Evolutionary conservation across 2,113 vertebrate genomes (phyloP), one percentile per base, ranked within the genome.

Genomic region (Microtus montanus): DNA sequence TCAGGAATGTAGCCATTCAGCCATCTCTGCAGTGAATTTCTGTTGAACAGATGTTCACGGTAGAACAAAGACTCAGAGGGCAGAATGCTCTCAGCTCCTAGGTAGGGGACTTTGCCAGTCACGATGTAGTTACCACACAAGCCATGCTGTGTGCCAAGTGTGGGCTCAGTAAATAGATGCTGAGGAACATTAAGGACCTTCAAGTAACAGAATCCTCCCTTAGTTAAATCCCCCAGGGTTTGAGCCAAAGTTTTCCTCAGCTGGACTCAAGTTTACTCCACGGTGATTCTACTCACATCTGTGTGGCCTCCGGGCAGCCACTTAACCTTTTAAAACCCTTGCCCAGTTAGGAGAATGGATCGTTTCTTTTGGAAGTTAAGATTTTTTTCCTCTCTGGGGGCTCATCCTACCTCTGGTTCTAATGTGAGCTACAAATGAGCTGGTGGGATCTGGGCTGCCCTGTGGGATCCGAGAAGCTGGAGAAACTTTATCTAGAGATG

Each of bases 141-240:
- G 17, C 6, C 30, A 54, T 28, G 71, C 7, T 49, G 73, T 4
- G 7, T 4, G 8, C 61, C 44, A 22, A 90, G 85, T 0, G 7
- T 35, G n/a, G 85, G 71, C 71, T 94, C 61, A 41, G 64, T 41
- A 47, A 78, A 68, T 4, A 78, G 61, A 54, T 10, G 93, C 89
- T 61, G 17, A 93, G 80, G 35, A 44, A 91, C 38, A 19, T 33
- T 73, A 33, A 44, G 84, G 66, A 84, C 35, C 64, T 77, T 66
- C 71, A 73, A 71, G 70, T 88, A 92, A 80, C 6, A 93, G 74
- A 71, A 89, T 11, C 49, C n/a, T 79, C 71, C 63, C 44, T 26
- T 0, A 19, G 35, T 68, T 68, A 70, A 68, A 54, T 87, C 33
- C 30, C 41, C 74, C 1, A 24, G 15, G 0, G 3, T 33, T 11